Conservation (phyloP, 2,888 invertebrate species). For the Xiphydria camelus region DNA sequence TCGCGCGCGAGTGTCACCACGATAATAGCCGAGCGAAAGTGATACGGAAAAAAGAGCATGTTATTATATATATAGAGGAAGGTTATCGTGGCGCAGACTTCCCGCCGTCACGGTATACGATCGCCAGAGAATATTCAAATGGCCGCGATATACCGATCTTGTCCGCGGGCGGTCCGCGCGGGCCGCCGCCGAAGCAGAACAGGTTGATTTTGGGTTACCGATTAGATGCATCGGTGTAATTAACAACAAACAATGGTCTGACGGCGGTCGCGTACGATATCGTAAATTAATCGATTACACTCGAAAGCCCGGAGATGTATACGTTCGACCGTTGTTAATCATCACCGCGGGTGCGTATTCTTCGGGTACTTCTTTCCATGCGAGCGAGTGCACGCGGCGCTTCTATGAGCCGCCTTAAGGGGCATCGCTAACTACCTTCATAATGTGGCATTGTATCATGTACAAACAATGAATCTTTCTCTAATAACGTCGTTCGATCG, state of each 20-base stretch:
- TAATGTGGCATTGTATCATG: slow-evolving; percentile 4
- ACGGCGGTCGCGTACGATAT: slow-evolving; percentile 38
- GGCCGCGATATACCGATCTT: neutral
- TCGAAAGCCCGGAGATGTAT: slow-evolving; percentile 31
- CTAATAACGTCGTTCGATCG: slow-evolving; percentile 3
- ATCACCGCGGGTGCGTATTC: slow-evolving; percentile 44
- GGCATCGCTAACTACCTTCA: slow-evolving; percentile 3
- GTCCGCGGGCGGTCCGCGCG: slow-evolving; percentile 2
- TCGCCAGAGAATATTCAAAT: neutral
- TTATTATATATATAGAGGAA: too few relatives aligned
- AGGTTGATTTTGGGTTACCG: neutral
- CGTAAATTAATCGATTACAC: slow-evolving; percentile 48
- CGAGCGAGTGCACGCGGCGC: too few relatives aligned
- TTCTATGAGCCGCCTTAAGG: slow-evolving; percentile 3
- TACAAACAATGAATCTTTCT: slow-evolving; percentile 4
- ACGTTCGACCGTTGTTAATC: slow-evolving; percentile 43
- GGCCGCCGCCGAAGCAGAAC: neutral
- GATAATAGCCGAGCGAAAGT: too few relatives aligned
- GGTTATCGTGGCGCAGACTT: too few relatives aligned
- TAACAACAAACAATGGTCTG: slow-evolving; percentile 51
- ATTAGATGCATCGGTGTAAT: slow-evolving; percentile 47
- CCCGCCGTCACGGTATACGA: too few relatives aligned
- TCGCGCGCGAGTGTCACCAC: too few relatives aligned
- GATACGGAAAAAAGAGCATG: too few relatives aligned
- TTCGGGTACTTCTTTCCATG: too few relatives aligned